Conservation (phyloP, 2,113 vertebrate genomes). For the Nesoenas mayeri region DNA sequence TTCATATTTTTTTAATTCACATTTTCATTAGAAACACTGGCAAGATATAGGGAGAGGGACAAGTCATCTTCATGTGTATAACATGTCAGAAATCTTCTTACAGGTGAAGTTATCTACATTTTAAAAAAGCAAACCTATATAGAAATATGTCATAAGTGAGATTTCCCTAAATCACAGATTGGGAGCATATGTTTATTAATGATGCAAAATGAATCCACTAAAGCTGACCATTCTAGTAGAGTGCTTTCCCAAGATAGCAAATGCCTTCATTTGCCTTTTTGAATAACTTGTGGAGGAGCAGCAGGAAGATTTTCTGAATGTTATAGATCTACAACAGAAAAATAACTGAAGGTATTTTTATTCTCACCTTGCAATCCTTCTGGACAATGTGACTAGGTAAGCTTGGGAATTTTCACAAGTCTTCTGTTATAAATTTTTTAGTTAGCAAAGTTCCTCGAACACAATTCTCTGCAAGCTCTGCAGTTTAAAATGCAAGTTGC, state of each 20-base stretch:
- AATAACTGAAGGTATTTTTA: background rate
- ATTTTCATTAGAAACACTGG: background rate
- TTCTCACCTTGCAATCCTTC: background rate
- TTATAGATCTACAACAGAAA: background rate
- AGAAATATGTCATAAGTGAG: background rate
- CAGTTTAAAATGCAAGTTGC: background rate
- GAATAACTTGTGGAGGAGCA: background rate
- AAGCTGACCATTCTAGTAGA: background rate
- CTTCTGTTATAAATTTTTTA: background rate
- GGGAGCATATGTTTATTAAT: background rate
- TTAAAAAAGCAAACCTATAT: background rate
- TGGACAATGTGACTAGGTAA: background rate
- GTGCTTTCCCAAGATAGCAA: background rate
- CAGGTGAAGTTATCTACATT: background rate
- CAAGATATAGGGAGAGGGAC: background rate
- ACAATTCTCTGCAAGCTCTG: background rate
- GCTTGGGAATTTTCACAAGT: background rate
- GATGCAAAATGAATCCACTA: background rate
- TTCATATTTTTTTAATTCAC: background rate
- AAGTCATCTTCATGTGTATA: background rate
- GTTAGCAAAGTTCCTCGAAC: background rate
- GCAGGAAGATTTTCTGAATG: background rate
- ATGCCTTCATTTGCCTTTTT: background rate
- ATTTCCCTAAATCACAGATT: background rate
- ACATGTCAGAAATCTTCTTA: background rate